phyloP scores from a whole-genome alignment of 2,113 vertebrate genomes.

The Microcebus griseorufus region DNA sequence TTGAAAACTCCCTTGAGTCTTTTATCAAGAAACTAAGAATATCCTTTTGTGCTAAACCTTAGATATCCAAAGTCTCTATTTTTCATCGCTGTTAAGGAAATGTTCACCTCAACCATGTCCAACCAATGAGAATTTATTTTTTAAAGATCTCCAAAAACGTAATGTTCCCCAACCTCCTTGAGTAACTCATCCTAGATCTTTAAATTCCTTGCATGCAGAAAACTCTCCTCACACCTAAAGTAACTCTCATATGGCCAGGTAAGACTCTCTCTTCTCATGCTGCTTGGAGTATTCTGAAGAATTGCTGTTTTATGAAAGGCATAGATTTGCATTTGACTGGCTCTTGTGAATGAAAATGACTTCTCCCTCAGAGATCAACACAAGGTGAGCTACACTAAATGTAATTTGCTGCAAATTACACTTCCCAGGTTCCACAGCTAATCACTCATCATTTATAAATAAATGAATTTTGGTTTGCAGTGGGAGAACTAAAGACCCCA shows the following conservation, averaged over 20 bases:
- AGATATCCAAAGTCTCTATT: not conserved
- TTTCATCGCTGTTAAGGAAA: not conserved
- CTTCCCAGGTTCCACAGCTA: constrained; percentile 59
- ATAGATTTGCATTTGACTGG: not conserved
- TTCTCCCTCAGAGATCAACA: constrained; percentile 4
- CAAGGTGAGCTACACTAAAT: constrained; percentile 58
- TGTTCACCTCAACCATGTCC: not conserved
- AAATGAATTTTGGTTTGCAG: constrained; percentile 68
- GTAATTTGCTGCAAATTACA: constrained; percentile 41
- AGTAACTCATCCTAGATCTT: not conserved
- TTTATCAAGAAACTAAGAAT: not conserved
- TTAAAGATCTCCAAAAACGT: not conserved
- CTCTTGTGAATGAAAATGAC: constrained; percentile 44
- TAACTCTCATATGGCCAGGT: not conserved
- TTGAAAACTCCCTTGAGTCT: not conserved
- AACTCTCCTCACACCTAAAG: not conserved
- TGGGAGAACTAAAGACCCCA: not conserved
- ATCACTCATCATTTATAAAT: constrained; percentile 65
- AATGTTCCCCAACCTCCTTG: not conserved
- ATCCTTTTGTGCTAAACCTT: not conserved
- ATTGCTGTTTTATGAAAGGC: not conserved
- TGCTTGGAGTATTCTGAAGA: not conserved
- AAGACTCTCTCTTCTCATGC: not conserved
- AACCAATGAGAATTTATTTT: not conserved
- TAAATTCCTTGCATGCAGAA: not conserved